Percentiles rank a stretch among this genome's conserved stretches.
Conservation (phyloP, 2,888 invertebrate genomes). For the Linnaemya tessellans region DNA sequence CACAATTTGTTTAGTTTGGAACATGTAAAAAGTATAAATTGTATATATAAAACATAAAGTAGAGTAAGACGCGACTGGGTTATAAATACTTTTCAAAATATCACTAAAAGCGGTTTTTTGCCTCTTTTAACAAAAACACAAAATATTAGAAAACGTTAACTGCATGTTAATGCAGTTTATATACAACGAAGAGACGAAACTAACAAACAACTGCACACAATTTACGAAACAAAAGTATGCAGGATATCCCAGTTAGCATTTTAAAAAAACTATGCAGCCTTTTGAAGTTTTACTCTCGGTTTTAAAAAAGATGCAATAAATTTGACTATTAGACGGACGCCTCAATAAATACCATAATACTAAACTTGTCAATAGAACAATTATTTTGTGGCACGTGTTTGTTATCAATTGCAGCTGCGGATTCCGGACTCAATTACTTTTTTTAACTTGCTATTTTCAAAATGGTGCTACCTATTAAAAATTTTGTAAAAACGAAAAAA, state of each 20-base stretch:
- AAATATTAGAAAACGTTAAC: constrained; percentile 57
- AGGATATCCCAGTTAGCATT: constrained; percentile 10
- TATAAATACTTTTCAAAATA: constrained; percentile 29
- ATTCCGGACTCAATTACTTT: no score
- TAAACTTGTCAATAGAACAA: no score
- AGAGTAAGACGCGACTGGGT: constrained; percentile 59
- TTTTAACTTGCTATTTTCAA: no score
- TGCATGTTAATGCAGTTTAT: constrained; percentile 67
- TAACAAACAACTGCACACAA: not conserved
- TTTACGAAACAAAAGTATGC: not conserved
- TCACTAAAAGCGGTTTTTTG: constrained; percentile 33
- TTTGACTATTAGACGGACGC: no score
- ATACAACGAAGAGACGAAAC: constrained; percentile 35
- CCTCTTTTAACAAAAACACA: constrained; percentile 11
- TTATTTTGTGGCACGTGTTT: no score
- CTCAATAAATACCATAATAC: no score
- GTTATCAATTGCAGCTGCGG: no score
- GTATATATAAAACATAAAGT: constrained; percentile 40
- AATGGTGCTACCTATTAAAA: no score
- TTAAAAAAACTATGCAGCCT: no score
- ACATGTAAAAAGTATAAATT: not conserved
- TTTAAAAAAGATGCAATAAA: no score
- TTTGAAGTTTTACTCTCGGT: no score
- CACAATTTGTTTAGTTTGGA: constrained; percentile 45
- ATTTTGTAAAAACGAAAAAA: no score